Percentiles rank a stretch among this genome's conserved stretches.
Evolutionary conservation across 1,140 invertebrate genomes (phyloP).

Genomic region (Venturia canescens): DNA sequence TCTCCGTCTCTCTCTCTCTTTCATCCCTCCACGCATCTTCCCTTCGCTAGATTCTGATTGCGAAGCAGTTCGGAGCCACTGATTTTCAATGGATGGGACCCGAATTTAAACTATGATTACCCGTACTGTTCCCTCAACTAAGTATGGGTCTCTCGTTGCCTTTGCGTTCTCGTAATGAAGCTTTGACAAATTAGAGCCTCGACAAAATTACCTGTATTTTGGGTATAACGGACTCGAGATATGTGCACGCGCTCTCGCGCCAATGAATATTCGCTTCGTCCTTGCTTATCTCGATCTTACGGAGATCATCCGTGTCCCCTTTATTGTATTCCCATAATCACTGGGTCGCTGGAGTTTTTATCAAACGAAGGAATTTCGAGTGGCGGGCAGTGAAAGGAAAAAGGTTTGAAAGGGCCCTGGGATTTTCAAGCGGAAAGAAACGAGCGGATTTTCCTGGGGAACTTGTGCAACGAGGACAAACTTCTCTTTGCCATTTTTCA

Average conservation of each 20-base stretch:
- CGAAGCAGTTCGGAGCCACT: conserved; percentile 73
- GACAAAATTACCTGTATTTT: conserved; percentile 73
- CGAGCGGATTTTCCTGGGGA: no score
- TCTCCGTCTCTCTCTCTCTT: conserved; percentile 51
- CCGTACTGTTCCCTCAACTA: conserved; percentile 67
- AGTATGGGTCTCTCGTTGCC: conserved; percentile 73
- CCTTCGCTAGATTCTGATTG: conserved; percentile 70
- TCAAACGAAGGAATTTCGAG: neutral
- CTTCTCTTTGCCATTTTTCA: no score
- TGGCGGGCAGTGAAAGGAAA: no score
- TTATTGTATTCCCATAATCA: neutral
- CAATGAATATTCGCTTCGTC: neutral
- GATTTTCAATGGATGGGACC: conserved; percentile 77
- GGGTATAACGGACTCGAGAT: neutral
- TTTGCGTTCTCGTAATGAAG: conserved; percentile 70
- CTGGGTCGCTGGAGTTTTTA: neutral
- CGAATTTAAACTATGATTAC: conserved; percentile 79
- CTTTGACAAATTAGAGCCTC: conserved; percentile 76
- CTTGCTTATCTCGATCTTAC: neutral
- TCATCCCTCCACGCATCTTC: conserved; percentile 46
- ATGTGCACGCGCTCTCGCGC: neutral
- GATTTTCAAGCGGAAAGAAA: no score
- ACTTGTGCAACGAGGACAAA: no score
- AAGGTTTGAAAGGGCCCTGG: no score
- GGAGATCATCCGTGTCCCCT: neutral